A percentile compares a stretch with the other conserved stretches of the same genome.
phyloP scores from a whole-genome alignment of 2,113 vertebrate species.

The Cercopithecus mona region DNA sequence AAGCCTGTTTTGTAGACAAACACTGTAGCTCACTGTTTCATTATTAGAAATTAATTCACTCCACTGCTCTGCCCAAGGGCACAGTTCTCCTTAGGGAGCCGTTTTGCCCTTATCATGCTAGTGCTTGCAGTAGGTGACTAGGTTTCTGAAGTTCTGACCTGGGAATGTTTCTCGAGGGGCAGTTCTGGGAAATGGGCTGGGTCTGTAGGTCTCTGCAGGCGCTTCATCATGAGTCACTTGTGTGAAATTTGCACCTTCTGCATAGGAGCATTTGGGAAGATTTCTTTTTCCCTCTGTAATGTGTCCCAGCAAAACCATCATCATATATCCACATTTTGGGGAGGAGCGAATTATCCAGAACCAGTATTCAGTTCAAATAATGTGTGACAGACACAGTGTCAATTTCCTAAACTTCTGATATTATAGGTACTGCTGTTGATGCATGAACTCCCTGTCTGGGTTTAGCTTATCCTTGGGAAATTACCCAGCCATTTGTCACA shows the following conservation, averaged over 20 bases:
- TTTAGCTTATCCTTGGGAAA: conserved; percentile 48
- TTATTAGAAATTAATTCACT: conserved; percentile 66
- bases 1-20: conserved; percentile 65
- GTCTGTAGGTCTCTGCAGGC: not conserved
- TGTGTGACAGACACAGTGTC: not conserved
- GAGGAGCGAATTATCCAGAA: conserved; percentile 18
- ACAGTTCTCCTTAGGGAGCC: conserved; percentile 13
- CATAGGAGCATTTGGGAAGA: not conserved
- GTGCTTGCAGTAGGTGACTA: not conserved
- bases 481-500: conserved; percentile 39
- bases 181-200: not conserved
- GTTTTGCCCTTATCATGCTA: conserved; percentile 32
- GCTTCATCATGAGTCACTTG: not conserved
- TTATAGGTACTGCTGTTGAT: not conserved
- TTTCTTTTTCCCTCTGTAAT: conserved; percentile 8
- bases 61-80: conserved; percentile 58
- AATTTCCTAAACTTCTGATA: conserved; percentile 44
- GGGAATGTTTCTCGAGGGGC: not conserved
- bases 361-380: conserved; percentile 43
- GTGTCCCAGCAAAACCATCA: not conserved
- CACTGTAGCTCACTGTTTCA: conserved; percentile 11
- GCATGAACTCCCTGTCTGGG: not conserved
- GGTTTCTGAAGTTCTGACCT: not conserved
- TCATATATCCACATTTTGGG: not conserved
- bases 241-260: not conserved